Conservation (phyloP, 2,888 invertebrate species). For the Drosophila anomelani region DNA sequence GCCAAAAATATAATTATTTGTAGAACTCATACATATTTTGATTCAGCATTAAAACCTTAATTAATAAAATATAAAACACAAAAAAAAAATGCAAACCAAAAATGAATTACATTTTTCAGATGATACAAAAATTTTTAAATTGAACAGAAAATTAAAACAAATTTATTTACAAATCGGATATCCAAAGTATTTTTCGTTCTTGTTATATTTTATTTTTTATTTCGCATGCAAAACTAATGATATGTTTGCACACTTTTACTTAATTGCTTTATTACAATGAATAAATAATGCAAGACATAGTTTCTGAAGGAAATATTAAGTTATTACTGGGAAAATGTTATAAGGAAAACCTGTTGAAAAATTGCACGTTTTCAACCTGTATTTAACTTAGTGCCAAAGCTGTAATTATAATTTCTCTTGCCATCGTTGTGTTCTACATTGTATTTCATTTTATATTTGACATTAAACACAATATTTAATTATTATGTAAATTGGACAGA, state of each 20-base stretch:
- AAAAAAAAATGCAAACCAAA: too few species aligned
- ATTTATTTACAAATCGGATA: too few species aligned
- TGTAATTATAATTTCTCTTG: neutral
- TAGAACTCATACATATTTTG: too few species aligned
- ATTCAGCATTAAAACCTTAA: too few species aligned
- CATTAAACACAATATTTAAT: conserved; percentile 2
- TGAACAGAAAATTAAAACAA: too few species aligned
- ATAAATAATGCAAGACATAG: neutral
- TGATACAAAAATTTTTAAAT: too few species aligned
- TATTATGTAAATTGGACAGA: conserved; percentile 27
- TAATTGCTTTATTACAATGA: neutral
- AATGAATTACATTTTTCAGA: too few species aligned
- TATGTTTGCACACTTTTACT: neutral
- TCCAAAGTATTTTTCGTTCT: neutral
- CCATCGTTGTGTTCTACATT: neutral
- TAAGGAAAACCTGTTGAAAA: neutral
- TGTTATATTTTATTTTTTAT: neutral
- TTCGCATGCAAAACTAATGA: neutral
- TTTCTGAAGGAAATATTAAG: neutral
- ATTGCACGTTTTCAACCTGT: neutral
- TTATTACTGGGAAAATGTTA: neutral
- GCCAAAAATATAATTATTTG: too few species aligned
- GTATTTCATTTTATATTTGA: neutral
- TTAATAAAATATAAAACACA: too few species aligned
- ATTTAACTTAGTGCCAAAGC: neutral